Evolutionary conservation across 1,140 invertebrate species (phyloP).

Genomic region (Apis florea): DNA sequence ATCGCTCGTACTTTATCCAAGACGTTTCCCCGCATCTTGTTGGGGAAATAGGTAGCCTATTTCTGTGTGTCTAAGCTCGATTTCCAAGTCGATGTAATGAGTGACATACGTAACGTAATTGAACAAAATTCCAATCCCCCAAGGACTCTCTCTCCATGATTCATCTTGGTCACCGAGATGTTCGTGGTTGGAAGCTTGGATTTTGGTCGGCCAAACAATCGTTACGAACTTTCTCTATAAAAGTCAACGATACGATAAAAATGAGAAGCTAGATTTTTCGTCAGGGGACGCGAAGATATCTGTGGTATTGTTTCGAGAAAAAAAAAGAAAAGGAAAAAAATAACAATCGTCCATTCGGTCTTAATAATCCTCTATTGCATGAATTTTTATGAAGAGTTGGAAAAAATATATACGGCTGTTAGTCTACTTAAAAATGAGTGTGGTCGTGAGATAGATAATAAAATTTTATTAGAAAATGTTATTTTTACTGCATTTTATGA

Average conservation of each 20-base stretch:
- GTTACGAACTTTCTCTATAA: constrained; percentile 75
- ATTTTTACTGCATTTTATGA: too few relatives aligned
- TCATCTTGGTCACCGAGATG: constrained; percentile 18
- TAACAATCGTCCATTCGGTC: too few relatives aligned
- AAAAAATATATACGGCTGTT: too few relatives aligned
- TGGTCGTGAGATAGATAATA: too few relatives aligned
- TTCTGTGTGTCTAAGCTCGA: not conserved
- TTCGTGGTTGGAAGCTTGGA: too few relatives aligned
- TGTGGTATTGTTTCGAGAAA: too few relatives aligned
- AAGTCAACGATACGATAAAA: constrained; percentile 68
- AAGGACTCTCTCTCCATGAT: constrained; percentile 33
- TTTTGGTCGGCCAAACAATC: not conserved
- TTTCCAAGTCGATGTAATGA: constrained; percentile 25
- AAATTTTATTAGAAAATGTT: too few relatives aligned
- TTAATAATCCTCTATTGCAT: too few relatives aligned
- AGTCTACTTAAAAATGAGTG: too few relatives aligned
- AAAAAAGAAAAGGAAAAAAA: too few relatives aligned
- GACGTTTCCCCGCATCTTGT: not conserved
- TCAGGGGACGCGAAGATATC: not conserved
- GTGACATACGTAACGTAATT: not conserved
- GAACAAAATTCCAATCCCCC: constrained; percentile 64
- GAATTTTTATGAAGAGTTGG: too few relatives aligned
- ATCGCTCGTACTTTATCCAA: constrained; percentile 9
- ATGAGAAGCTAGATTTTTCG: constrained; percentile 71
- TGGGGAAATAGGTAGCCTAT: constrained; percentile 16